A percentile compares a stretch with the other conserved stretches of the same genome.
Conservation (phyloP, 2,797 vertebrate species). For the Diplodus sargus region DNA sequence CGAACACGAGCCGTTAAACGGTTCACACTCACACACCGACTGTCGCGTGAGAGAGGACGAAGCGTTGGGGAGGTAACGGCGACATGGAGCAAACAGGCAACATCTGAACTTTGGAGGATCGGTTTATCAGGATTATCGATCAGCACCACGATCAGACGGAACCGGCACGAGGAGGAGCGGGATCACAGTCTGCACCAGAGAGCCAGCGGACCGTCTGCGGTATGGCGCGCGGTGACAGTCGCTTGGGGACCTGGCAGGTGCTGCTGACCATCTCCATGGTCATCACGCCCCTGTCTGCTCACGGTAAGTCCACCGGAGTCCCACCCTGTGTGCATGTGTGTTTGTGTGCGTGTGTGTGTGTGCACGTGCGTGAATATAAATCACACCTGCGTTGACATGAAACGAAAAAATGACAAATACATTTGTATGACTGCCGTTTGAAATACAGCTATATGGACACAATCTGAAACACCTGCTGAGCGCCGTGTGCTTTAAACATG, state of each 20-base stretch:
- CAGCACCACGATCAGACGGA: slow-evolving; percentile 34
- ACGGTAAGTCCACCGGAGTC: slow-evolving; percentile 75
- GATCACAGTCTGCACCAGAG: slow-evolving; percentile 43
- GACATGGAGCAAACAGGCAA: slow-evolving; percentile 64
- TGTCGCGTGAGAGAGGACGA: slow-evolving; percentile 9
- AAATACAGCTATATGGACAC: not conserved
- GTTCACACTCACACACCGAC: not conserved
- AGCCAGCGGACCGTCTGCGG: slow-evolving; percentile 7
- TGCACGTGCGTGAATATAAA: slow-evolving; percentile 50
- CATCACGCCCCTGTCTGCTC: slow-evolving; percentile 65
- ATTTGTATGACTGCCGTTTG: not conserved
- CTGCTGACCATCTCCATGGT: slow-evolving; percentile 77
- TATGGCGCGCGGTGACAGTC: slow-evolving; percentile 70
- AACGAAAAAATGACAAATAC: slow-evolving; percentile 5
- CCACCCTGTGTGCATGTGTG: slow-evolving; percentile 56
- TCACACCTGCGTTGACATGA: slow-evolving; percentile 49
- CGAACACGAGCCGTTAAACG: slow-evolving; percentile 53
- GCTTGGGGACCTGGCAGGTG: slow-evolving; percentile 75
- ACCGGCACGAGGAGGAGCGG: slow-evolving; percentile 24
- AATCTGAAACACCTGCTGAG: not conserved
- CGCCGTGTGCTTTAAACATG: too few relatives aligned
- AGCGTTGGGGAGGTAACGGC: slow-evolving; percentile 25
- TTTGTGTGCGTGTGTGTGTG: slow-evolving; percentile 15
- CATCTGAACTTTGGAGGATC: slow-evolving; percentile 73
- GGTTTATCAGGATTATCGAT: slow-evolving; percentile 48